Percentiles rank a stretch among this genome's conserved stretches.
phyloP scores from a whole-genome alignment of 2,113 vertebrate genomes.

The Salvator merianae region DNA sequence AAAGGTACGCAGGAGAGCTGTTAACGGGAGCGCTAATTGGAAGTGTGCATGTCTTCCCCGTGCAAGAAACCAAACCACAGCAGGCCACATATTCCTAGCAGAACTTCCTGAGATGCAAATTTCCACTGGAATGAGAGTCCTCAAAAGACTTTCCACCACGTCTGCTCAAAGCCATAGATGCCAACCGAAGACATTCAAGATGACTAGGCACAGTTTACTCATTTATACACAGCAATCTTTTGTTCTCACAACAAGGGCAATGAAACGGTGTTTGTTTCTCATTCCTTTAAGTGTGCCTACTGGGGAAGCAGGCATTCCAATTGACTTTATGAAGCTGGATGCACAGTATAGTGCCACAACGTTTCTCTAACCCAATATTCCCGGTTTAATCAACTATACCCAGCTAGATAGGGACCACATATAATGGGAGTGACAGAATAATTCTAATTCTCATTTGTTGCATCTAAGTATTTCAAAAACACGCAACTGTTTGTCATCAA shows the following conservation, averaged over 20 bases:
- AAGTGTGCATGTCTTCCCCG: not conserved
- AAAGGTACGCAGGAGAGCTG: accelerated
- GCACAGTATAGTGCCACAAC: accelerated
- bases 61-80: accelerated
- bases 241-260: not conserved
- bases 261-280: not conserved
- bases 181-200: not conserved
- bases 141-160: conserved; percentile 5
- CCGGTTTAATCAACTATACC: not conserved
- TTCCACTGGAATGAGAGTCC: not conserved
- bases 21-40: not conserved
- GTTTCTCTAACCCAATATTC: too few species aligned
- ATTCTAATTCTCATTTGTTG: too few species aligned
- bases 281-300: not conserved
- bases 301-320: not conserved
- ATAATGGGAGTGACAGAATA: too few species aligned
- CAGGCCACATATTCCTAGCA: not conserved
- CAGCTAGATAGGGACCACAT: not conserved
- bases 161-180: not conserved
- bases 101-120: not conserved
- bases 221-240: accelerated
- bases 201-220: not conserved
- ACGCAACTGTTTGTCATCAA: too few species aligned
- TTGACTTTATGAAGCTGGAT: not conserved
- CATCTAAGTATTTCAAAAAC: too few species aligned